These are phyloP conservation scores for Brachionus asplanchnoidis DNA, from an alignment of 1,140 invertebrate species.

Conservation along the genomic window DNA sequence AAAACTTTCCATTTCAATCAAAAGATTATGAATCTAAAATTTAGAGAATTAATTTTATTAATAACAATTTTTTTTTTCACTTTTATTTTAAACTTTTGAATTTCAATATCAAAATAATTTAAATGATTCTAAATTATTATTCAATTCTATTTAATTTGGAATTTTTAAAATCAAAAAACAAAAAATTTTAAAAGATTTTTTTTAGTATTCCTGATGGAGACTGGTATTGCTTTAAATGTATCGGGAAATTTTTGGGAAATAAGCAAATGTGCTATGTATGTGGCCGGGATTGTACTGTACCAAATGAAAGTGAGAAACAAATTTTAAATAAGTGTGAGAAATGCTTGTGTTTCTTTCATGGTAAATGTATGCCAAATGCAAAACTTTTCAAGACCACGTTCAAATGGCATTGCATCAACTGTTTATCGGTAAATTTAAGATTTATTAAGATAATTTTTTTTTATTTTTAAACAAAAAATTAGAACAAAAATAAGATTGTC, in stretches of 20 bases:
- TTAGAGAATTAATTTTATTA: too few species aligned
- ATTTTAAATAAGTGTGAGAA: conserved; percentile 41
- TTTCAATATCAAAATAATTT: not conserved
- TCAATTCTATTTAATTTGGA: not conserved
- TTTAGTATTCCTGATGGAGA: conserved; percentile 83
- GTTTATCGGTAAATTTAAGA: not conserved
- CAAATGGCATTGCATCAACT: conserved; percentile 29
- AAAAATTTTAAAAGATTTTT: too few species aligned
- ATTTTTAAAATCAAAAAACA: too few species aligned
- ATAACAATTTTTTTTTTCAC: too few species aligned
- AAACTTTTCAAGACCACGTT: conserved; percentile 33
- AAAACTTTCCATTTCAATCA: too few species aligned
- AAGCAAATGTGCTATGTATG: conserved; percentile 46
- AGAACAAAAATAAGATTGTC: not conserved
- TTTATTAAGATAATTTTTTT: not conserved
- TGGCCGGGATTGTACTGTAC: conserved; percentile 43
- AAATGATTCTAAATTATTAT: not conserved
- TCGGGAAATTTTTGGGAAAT: conserved; percentile 68
- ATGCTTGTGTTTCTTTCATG: conserved; percentile 22
- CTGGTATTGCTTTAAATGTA: conserved; percentile 93
- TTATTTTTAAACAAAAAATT: not conserved
- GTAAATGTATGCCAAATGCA: conserved; percentile 37
- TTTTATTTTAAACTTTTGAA: not conserved
- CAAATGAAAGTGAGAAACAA: not conserved
- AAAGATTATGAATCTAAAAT: too few species aligned